Evolutionary conservation across 2,797 vertebrate genomes (phyloP), one percentile per base, ranked within the genome.

Genomic region (Heteromormyrus szaboi): DNA sequence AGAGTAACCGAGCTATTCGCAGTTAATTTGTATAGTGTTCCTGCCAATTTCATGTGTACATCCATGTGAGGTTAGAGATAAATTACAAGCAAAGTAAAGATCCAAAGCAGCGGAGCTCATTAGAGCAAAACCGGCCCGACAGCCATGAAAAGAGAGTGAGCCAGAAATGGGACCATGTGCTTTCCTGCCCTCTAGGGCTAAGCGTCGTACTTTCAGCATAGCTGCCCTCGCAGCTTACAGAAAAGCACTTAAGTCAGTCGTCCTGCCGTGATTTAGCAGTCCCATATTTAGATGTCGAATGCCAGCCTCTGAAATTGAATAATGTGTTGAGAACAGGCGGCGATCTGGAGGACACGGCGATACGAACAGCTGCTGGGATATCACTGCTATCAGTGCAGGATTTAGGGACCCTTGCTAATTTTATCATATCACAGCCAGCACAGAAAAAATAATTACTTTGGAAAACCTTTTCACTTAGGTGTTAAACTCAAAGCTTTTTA

Each of bases 311-410:
- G 89, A 93, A 91, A 91, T 8, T 0, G 12, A 92, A 90, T 86
- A 89, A 88, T 3, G 3, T 91, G 90, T 85, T 90, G 92, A 91
- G 91, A 92, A 88, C 51, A 85, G 88, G 85, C 76, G 29, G 85
- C 72, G 79, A 88, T 88, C 44, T 85, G 79, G 76, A 51, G 86
- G 54, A 29, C 50, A 22, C 3, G n/a, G 33, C 19, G 51, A 79
- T 54, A 56, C 48, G 9, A 86, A 59, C 50, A 76, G 65, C 17
- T 54, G 59, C 37, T 41, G 51, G 54, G 53, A 86, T 86, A 44
- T 86, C 51, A 53, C 2, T 86, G 85, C 51, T 56, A 85, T 86
- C 29, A 59, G 54, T 59, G 37, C 3, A n/a, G 85, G 53, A 59
- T 86, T 86, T 86, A 86, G 37, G n/a, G 37, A 17, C n/a, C 48